These are phyloP conservation scores for Subacronicta megacephala DNA, from an alignment of 2,888 invertebrate genomes.

Conservation along the genomic window DNA sequence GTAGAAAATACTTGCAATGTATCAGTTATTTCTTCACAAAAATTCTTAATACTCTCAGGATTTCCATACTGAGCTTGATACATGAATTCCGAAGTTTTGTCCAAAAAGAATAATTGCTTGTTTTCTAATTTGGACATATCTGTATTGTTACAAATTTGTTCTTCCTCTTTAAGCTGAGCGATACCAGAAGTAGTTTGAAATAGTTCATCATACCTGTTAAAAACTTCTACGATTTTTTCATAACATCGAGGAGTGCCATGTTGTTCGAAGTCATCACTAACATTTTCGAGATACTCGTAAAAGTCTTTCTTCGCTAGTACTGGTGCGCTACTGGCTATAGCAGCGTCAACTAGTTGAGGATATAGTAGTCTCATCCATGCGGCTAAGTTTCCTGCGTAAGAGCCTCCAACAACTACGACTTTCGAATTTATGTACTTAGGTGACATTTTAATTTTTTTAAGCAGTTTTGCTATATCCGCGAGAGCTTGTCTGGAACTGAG, in stretches of 20 bases:
- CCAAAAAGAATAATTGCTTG: conserved; percentile 75
- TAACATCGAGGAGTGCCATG: conserved; percentile 72
- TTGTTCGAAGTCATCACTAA: conserved; percentile 75
- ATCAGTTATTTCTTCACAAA: conserved; percentile 64
- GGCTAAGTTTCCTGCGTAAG: conserved; percentile 82
- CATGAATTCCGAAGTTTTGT: conserved; percentile 71
- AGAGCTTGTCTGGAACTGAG: conserved; percentile 78
- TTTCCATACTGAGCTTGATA: conserved; percentile 74
- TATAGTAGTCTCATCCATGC: conserved; percentile 81
- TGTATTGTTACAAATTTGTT: conserved; percentile 73
- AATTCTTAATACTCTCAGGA: conserved; percentile 63
- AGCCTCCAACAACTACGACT: conserved; percentile 80
- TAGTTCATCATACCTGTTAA: conserved; percentile 68
- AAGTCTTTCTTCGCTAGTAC: conserved; percentile 81
- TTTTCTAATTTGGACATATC: conserved; percentile 74
- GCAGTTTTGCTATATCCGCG: conserved; percentile 74
- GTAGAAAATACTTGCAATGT: conserved; percentile 48
- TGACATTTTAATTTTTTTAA: conserved; percentile 66
- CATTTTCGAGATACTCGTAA: conserved; percentile 79
- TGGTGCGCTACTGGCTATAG: conserved; percentile 81
- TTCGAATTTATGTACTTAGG: conserved; percentile 69
- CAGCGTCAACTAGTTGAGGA: conserved; percentile 79
- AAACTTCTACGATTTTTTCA: conserved; percentile 66
- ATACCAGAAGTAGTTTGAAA: conserved; percentile 71
- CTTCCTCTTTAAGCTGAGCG: conserved; percentile 70